These are phyloP conservation scores for Drosophila picticornis DNA, from an alignment of 2,888 invertebrate genomes.

Conservation along the genomic window DNA sequence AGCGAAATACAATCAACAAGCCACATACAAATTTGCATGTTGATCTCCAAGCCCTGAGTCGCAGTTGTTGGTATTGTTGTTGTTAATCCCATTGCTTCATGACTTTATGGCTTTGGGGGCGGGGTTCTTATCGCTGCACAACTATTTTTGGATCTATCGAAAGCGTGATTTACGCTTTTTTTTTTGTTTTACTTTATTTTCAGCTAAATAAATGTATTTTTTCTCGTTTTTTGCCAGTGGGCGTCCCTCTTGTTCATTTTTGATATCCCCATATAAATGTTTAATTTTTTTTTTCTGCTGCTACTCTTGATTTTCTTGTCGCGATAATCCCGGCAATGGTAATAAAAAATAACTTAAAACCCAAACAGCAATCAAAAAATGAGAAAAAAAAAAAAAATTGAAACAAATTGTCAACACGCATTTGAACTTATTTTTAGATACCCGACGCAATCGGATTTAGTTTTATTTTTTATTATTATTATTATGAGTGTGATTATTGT, in stretches of 20 bases:
- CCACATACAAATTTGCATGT: slow-evolving; percentile 57
- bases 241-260: slow-evolving; percentile 57
- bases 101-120: slow-evolving; percentile 23
- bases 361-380: slow-evolving; percentile 6
- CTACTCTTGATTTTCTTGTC: slow-evolving; percentile 76
- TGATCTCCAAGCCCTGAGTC: slow-evolving; percentile 31
- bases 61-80: neutral
- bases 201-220: slow-evolving; percentile 26
- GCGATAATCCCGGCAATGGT: slow-evolving; percentile 76
- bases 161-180: slow-evolving; percentile 77
- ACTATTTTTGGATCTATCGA: slow-evolving; percentile 74
- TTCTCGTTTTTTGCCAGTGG: slow-evolving; percentile 53
- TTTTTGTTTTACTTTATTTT: slow-evolving; percentile 23
- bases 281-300: slow-evolving; percentile 33
- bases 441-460: slow-evolving; percentile 66
- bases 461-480: slow-evolving; percentile 36
- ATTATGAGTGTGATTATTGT: slow-evolving; percentile 49
- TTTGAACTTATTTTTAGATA: slow-evolving; percentile 76
- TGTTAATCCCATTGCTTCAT: slow-evolving; percentile 32
- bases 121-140: slow-evolving; percentile 64
- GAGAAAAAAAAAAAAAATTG: slow-evolving; percentile 6
- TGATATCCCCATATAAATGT: slow-evolving; percentile 65
- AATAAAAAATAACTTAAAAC: slow-evolving; percentile 54
- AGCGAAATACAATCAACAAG: neutral
- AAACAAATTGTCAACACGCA: slow-evolving; percentile 76